Evolutionary conservation across 2,797 vertebrate species (phyloP), one percentile per base, ranked within the genome.

Genomic region (Falco biarmicus): DNA sequence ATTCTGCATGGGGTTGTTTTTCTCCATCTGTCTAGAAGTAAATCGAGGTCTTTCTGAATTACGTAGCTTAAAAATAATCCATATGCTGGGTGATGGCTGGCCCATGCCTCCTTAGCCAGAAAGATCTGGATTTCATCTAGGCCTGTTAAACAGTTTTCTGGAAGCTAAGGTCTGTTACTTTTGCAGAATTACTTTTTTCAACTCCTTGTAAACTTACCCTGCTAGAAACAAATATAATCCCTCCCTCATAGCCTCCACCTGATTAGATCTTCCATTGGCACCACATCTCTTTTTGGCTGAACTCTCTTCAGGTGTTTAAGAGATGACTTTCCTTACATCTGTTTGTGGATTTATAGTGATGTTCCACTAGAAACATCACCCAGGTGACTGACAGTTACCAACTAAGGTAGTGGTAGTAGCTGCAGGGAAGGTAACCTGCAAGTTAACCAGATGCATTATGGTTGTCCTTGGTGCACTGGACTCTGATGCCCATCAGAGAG

Each of bases 381-480:
- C 32, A 12, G 24, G 50, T 50, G 47, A 31, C 45, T 57, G 47
- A 6, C 6, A 68, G 25, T 75, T 15, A 15, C 57, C 63, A 56
- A 0, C 61, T 3, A 3, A 78, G 56, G 21, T 21, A 34, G 17
- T 14, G 14, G 17, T 39, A 50, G 32, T 51, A 82, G 47, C 14
- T 83, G 20, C 43, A 75, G 84, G 45, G 54, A 61, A 32, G 39
- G 26, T 43, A 28, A 39, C 45, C 32, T 39, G 2, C 12, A 57
- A 53, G 54, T 47, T 53, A 53, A 45, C 29, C 9, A 34, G 26
- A 17, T 61, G 37, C 26, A 0, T 47, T 76, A 10, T 0, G 0
- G 7, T 25, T 69, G 21, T 57, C 51, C 31, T 31, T 32, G 15
- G 29, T 82, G 10, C 17, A 1, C 12, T 10, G 56, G 41, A 11